Evolutionary conservation across 1,140 invertebrate species (phyloP), one percentile per base, ranked within the genome.

Genomic region (Portunus trituberculatus): DNA sequence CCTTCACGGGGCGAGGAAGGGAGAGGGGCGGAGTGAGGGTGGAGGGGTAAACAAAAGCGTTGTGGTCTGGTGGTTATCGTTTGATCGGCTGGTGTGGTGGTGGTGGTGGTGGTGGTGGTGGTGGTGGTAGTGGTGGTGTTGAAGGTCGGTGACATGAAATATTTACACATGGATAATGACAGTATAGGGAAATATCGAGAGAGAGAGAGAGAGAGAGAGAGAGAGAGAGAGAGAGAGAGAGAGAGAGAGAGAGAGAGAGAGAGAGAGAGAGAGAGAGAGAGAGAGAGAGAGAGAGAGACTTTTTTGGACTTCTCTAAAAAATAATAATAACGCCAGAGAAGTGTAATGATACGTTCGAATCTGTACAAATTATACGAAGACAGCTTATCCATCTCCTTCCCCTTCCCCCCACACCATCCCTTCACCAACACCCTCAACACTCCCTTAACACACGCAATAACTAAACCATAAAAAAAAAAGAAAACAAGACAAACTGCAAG

Each of bases 161-260:
- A 59, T 12, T 14, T 12, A 59, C 12, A 59, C 12, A 59, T 0
- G 12, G 52, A 59, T 12, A 59, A 20, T 14, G 52, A 10, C 12
- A 59, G 52, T 12, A 52, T 6, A 59, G 52, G 52, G 12, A 20
- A 59, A 59, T 12, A 59, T 12, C 10, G 52, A 59, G 52, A 59
- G 52, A 59, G 52, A 59, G 52, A 59, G 52, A 91, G 89, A 91
- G 89, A 91, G 89, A 91, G 89, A 91, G 89, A 91, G 89, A 91
- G 89, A 91, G 89, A 91, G 89, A 91, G 89, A 91, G 89, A 91
- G 89, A 91, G 89, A 91, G 89, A 91, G 89, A 91, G 89, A 91
- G 89, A 91, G 89, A 91, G 89, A 91, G 89, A 91, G 89, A 91
- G 89, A 91, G 89, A 91, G 89, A 91, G 89, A 59, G 52, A 39